phyloP scores from a whole-genome alignment of 2,797 vertebrate genomes.

The Ctenopoma kingsleyae region DNA sequence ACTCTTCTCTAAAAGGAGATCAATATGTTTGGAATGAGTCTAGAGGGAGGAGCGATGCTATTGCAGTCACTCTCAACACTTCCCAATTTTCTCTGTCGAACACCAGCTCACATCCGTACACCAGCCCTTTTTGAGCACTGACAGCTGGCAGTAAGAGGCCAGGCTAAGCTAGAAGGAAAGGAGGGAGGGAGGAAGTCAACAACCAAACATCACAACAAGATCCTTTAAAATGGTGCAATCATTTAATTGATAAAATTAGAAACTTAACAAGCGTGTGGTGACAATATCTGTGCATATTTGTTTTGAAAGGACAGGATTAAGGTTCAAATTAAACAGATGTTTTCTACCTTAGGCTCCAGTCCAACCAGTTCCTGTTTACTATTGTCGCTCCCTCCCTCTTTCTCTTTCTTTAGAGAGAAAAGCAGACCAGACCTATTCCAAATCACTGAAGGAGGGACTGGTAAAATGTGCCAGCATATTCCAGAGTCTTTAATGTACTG shows the following conservation, averaged over 20 bases:
- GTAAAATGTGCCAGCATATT: conserved; percentile 49
- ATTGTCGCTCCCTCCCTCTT: conserved; percentile 7
- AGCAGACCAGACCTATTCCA: conserved; percentile 38
- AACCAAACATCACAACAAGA: conserved; percentile 62
- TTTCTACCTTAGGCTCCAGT: conserved; percentile 39
- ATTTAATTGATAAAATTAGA: conserved; percentile 67
- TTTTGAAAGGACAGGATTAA: conserved; percentile 39
- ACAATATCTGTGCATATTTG: conserved; percentile 43
- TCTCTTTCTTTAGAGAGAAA: conserved; percentile 36
- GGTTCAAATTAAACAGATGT: conserved; percentile 29
- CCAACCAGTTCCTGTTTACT: conserved; percentile 44
- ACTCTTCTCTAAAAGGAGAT: conserved; percentile 65
- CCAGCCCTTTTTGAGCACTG: conserved; percentile 61
- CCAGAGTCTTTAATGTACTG: conserved; percentile 24
- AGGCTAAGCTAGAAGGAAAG: conserved; percentile 30
- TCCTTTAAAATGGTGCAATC: conserved; percentile 65
- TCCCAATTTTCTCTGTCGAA: conserved; percentile 66
- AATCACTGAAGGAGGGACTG: conserved; percentile 29
- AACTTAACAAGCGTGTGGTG: conserved; percentile 35
- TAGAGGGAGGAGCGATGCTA: conserved; percentile 60
- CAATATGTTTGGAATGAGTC: conserved; percentile 74
- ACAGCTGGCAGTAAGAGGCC: conserved; percentile 61
- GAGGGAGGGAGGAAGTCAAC: conserved; percentile 64
- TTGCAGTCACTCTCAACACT: conserved; percentile 68
- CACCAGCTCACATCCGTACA: conserved; percentile 70